Base-by-base conservation (phyloP, 1,140 invertebrate genomes). In the Bathynomus jamesi region DNA sequence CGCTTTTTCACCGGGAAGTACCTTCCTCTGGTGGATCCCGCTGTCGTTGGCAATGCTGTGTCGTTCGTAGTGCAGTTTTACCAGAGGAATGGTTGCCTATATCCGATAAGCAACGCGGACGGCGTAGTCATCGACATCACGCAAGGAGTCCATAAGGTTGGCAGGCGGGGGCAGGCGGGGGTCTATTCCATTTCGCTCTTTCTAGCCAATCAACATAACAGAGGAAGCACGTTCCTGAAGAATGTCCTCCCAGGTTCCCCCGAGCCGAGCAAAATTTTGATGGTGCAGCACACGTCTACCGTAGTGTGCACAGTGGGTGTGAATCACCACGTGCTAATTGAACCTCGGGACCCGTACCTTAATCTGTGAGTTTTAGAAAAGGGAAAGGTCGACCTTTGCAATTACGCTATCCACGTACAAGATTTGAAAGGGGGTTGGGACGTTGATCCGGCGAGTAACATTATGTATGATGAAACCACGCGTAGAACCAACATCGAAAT, bases 1-100 rank as follows among this genome's bases (percentile, higher is more conserved):
- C 92, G 94, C 80, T 94, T 93, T 82, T 91, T 96, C 65, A 94
- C 92, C 31, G 93, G 93, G 60, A 94, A 94, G 81, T 95, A 95
- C 84, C 85, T 95, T 31, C 85, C 93, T 64, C 91, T 93, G 93
- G 86, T 88, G 65, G 92, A 95, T 81, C 93, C 93, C 17, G 87
- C 91, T 72, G 83, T 88, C 11, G 94, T 96, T 0, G 94, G 93
- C 11, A 91, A 90, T 80, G 94, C 92, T 4, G 90, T 94, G 85
- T 91, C 90, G 78, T 95, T 96, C 82, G 90, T 88, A 67, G 89
- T 95, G 25, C 86, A 63, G 28, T 53, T 53, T 53, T 53, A 17
- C 21, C 40, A 53, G 40, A 11, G 40, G 2, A 53, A 53, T 53
- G 40, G 40, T 53, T 21, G 40, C 13, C 40, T 21, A 53, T 53